phyloP scores from a whole-genome alignment of 2,113 vertebrate genomes.

The Tachuris rubrigastra region DNA sequence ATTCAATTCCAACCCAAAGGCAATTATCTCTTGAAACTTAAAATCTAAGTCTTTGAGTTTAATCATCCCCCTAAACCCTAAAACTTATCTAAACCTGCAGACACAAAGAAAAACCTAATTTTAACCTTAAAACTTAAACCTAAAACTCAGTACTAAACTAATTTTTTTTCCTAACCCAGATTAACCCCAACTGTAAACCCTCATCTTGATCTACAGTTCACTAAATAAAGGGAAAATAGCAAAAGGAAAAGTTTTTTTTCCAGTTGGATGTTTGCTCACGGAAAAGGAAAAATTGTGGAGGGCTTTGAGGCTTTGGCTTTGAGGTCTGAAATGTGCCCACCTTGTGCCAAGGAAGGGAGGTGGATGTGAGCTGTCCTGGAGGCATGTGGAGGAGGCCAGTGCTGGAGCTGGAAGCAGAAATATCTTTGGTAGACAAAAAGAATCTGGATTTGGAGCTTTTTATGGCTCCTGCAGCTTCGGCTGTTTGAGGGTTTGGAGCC shows the following conservation, averaged over 20 bases:
- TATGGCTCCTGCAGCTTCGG: background rate
- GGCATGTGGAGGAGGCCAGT: background rate
- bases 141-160: background rate
- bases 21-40: background rate
- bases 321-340: background rate
- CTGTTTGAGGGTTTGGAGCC: background rate
- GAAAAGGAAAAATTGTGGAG: background rate
- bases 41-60: background rate
- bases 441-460: background rate
- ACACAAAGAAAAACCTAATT: background rate
- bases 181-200: background rate
- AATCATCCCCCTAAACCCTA: background rate
- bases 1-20: conserved; percentile 3
- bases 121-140: background rate
- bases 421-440: background rate
- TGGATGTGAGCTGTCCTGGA: rapidly evolving
- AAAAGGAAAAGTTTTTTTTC: background rate
- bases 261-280: background rate
- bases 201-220: background rate
- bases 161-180: background rate
- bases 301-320: background rate
- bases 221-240: background rate
- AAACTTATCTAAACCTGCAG: background rate
- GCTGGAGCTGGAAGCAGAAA: background rate
- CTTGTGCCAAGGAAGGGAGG: rapidly evolving